Evolutionary conservation across 1,140 invertebrate species (phyloP).

Genomic region (Drosophila baimaii): DNA sequence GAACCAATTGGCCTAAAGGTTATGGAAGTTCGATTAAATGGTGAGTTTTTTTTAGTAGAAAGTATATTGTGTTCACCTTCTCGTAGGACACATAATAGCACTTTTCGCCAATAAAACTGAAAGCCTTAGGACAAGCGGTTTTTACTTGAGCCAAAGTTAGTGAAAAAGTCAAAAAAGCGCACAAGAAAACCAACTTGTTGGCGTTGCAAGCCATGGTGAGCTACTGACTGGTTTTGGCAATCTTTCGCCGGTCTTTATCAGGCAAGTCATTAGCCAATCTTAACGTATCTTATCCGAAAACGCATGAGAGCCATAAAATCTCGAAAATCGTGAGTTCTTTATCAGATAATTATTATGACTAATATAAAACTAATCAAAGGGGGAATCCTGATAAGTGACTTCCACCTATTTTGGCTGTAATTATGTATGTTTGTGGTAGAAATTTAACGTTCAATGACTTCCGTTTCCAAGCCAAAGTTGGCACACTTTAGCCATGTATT

Average conservation of each 20-base stretch:
- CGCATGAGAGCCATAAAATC: not conserved
- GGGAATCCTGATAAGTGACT: constrained; percentile 30
- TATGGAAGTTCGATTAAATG: too few relatives aligned
- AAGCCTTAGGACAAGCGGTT: not conserved
- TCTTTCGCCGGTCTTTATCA: not conserved
- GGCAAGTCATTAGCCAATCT: not conserved
- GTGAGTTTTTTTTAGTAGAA: not conserved
- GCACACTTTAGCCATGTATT: not conserved
- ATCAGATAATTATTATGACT: constrained; percentile 13
- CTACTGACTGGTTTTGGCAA: not conserved
- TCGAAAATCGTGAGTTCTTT: not conserved
- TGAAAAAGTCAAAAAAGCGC: not conserved
- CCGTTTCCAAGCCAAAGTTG: constrained; percentile 15
- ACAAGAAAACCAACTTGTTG: not conserved
- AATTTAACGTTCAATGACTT: constrained; percentile 58
- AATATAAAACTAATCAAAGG: constrained; percentile 6
- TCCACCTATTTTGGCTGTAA: constrained; percentile 16
- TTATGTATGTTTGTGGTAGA: constrained; percentile 56
- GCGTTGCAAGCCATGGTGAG: constrained; percentile 1
- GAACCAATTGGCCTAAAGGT: constrained; percentile 27
- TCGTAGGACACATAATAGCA: constrained; percentile 27
- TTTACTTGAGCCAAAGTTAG: not conserved
- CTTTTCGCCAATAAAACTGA: constrained; percentile 24
- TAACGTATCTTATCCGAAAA: constrained; percentile 19
- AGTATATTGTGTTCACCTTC: not conserved